Evolutionary conservation across 2,888 invertebrate genomes (phyloP).

Genomic region (Thereva nobilitata): DNA sequence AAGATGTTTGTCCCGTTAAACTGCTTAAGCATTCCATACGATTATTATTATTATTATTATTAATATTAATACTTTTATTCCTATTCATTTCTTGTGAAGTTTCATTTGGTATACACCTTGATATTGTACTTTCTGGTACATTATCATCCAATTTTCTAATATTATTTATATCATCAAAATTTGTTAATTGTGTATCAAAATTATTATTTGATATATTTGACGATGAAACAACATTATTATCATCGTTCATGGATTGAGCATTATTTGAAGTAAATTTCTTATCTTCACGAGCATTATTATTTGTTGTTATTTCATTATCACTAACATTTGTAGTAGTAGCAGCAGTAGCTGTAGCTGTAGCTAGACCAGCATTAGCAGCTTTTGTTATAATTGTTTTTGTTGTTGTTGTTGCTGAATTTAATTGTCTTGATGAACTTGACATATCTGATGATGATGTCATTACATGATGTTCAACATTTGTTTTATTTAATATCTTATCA

Average conservation of each 20-base stretch:
- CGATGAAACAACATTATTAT: slow-evolving; percentile 26
- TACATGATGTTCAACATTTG: not conserved
- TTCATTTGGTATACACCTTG: not conserved
- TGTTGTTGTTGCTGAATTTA: too few species aligned
- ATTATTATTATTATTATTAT: too few species aligned
- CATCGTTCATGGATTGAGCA: not conserved
- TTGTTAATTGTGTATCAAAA: slow-evolving; percentile 8
- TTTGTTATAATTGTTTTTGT: not conserved
- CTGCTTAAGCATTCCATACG: too few species aligned
- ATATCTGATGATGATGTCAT: slow-evolving; percentile 11
- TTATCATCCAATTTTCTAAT: not conserved
- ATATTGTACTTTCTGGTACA: not conserved
- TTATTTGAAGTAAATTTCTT: too few species aligned
- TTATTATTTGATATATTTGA: slow-evolving; percentile 12
- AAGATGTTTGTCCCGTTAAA: too few species aligned
- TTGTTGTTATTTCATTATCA: too few species aligned
- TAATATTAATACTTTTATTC: too few species aligned
- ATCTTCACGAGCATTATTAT: too few species aligned
- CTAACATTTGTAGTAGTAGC: too few species aligned
- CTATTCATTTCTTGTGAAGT: too few species aligned
- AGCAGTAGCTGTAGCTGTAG: too few species aligned
- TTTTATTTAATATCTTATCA: too few species aligned
- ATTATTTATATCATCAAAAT: slow-evolving; percentile 6
- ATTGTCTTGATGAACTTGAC: slow-evolving; percentile 26
- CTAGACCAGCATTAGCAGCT: slow-evolving; percentile 2